These are phyloP conservation scores for Belgica antarctica DNA, from an alignment of 2,888 invertebrate species.

Conservation along the genomic window DNA sequence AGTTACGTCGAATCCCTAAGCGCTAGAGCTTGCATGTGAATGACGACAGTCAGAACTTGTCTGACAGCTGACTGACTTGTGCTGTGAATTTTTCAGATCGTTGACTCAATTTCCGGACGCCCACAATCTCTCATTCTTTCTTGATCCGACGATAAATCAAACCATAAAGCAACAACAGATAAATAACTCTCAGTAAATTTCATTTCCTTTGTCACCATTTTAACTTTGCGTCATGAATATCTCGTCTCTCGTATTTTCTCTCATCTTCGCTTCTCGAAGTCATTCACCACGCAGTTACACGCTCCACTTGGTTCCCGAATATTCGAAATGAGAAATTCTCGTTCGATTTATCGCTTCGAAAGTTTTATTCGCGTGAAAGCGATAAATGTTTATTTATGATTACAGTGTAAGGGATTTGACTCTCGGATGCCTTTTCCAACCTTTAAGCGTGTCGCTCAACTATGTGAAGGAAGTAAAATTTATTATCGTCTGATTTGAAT, in stretches of 20 bases:
- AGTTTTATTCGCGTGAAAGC: not conserved
- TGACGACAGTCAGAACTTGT: no score
- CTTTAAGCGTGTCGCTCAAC: conserved; percentile 10
- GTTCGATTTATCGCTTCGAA: not conserved
- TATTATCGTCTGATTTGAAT: conserved; percentile 41
- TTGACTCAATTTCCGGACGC: no score
- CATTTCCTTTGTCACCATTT: conserved; percentile 39
- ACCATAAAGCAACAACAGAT: conserved; percentile 33
- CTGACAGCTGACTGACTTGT: no score
- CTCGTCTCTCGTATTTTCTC: not conserved
- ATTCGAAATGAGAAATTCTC: not conserved
- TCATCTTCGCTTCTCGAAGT: not conserved
- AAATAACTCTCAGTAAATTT: conserved; percentile 41
- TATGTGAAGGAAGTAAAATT: conserved; percentile 10
- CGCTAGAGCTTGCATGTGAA: no score
- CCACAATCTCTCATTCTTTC: not conserved
- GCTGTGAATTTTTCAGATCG: no score
- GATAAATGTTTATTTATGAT: conserved; percentile 13
- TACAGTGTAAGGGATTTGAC: not conserved
- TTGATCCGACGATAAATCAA: conserved; percentile 38
- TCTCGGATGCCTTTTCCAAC: no score
- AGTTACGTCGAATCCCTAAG: no score
- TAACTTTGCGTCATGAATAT: conserved; percentile 26
- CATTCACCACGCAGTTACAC: conserved; percentile 23
- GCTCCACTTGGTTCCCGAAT: not conserved